A percentile compares a stretch with the other conserved stretches of the same genome.
These are phyloP conservation scores for Gerris buenoi DNA, from an alignment of 1,140 invertebrate genomes.

Conservation along the genomic window DNA sequence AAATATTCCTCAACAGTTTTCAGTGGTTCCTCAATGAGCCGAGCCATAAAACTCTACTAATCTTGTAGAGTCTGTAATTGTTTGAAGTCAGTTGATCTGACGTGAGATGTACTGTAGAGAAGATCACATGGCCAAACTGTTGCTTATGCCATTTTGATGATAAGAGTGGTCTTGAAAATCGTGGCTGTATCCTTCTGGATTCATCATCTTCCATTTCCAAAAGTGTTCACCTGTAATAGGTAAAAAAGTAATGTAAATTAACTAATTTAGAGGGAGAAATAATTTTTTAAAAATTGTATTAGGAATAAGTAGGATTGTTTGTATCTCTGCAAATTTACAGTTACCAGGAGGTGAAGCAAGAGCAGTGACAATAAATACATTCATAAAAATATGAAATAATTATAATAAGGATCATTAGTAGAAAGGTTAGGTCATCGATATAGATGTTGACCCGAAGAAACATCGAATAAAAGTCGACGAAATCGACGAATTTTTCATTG, in stretches of 20 bases:
- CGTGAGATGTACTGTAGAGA: too few species aligned
- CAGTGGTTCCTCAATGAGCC: too few species aligned
- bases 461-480: too few species aligned
- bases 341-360: neutral
- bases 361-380: neutral
- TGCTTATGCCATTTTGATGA: neutral
- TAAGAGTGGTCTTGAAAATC: slow-evolving; percentile 1
- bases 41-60: too few species aligned
- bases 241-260: slow-evolving; percentile 10
- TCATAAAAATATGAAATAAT: neutral
- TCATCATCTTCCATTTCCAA: slow-evolving; percentile 77
- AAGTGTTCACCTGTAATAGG: slow-evolving; percentile 56
- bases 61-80: too few species aligned
- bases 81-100: too few species aligned
- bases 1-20: too few species aligned
- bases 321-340: neutral
- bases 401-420: neutral
- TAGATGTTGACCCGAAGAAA: too few species aligned
- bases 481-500: too few species aligned
- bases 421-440: too few species aligned
- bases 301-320: neutral
- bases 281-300: neutral
- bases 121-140: too few species aligned
- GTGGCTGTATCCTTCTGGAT: slow-evolving; percentile 54
- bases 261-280: neutral